Evolutionary conservation across 2,797 vertebrate genomes (phyloP).

Genomic region (Smutsia temminckii): DNA sequence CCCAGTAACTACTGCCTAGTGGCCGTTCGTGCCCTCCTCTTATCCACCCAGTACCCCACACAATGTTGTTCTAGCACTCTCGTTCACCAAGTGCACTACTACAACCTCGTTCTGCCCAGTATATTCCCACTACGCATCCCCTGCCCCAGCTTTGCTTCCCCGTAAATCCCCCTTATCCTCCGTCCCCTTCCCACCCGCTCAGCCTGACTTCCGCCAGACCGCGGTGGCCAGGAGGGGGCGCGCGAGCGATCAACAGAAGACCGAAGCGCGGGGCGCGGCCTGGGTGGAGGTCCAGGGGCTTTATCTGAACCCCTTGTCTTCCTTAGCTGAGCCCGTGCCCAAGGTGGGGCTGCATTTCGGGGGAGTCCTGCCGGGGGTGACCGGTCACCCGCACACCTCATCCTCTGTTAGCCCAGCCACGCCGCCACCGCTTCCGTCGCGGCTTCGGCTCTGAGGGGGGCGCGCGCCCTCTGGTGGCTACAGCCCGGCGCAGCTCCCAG

Average conservation of each 20-base stretch:
- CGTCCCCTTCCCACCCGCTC: neutral
- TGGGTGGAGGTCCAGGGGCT: conserved; percentile 5
- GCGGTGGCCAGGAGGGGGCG: conserved; percentile 69
- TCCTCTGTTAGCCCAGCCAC: neutral
- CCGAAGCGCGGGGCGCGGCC: conserved; percentile 27
- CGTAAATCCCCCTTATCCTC: neutral
- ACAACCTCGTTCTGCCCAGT: neutral
- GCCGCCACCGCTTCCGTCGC: neutral
- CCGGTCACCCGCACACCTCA: neutral
- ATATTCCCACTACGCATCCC: neutral
- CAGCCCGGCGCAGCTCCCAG: neutral
- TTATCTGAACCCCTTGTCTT: neutral
- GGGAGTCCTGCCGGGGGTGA: neutral
- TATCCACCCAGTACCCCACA: neutral
- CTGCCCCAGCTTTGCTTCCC: neutral
- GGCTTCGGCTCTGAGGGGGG: conserved; percentile 52
- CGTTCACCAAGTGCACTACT: neutral
- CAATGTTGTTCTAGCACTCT: neutral
- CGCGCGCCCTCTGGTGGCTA: conserved; percentile 76
- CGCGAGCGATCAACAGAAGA: neutral
- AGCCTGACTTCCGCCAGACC: neutral
- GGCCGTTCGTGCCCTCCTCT: neutral
- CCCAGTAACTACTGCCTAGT: neutral
- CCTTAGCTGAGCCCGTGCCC: neutral
- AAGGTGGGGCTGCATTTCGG: neutral